phyloP scores from a whole-genome alignment of 2,113 vertebrate genomes.

The Stomatorhinus ivindoensis region DNA sequence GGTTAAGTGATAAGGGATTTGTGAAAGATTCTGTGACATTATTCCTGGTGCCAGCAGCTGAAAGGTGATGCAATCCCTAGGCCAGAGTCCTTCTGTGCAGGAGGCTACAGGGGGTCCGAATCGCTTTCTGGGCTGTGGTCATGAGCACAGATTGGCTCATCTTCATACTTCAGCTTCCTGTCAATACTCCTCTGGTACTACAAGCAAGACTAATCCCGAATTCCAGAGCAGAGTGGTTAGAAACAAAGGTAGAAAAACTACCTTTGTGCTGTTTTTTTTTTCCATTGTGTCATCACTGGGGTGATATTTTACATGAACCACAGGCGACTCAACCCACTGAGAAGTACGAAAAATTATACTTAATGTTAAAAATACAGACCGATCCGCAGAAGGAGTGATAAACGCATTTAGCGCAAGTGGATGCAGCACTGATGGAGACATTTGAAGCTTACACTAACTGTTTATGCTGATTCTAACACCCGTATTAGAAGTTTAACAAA shows the following conservation, averaged over 20 bases:
- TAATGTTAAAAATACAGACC: not conserved
- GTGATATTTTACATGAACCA: not conserved
- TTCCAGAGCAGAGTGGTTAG: not conserved
- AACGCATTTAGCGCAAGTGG: not conserved
- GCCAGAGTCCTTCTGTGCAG: not conserved
- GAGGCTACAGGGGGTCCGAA: not conserved
- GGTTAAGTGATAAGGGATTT: not conserved
- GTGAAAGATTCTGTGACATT: not conserved
- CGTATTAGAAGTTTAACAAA: slow-evolving; percentile 38
- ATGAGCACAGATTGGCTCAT: not conserved
- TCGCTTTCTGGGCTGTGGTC: not conserved
- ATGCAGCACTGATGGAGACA: not conserved
- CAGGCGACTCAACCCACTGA: not conserved
- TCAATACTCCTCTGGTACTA: not conserved
- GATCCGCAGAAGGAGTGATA: not conserved
- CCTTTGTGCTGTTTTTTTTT: not conserved
- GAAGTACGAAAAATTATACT: not conserved
- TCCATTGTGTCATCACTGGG: not conserved
- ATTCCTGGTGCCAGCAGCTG: not conserved
- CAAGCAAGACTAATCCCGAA: not conserved
- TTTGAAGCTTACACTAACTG: not conserved
- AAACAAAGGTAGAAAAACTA: not conserved
- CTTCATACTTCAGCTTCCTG: not conserved
- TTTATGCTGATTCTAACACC: not conserved
- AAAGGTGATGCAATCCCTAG: not conserved